Percentiles rank a stretch among this genome's conserved stretches.
Evolutionary conservation across 2,797 vertebrate species (phyloP).

Genomic region (Poeciliopsis infans): DNA sequence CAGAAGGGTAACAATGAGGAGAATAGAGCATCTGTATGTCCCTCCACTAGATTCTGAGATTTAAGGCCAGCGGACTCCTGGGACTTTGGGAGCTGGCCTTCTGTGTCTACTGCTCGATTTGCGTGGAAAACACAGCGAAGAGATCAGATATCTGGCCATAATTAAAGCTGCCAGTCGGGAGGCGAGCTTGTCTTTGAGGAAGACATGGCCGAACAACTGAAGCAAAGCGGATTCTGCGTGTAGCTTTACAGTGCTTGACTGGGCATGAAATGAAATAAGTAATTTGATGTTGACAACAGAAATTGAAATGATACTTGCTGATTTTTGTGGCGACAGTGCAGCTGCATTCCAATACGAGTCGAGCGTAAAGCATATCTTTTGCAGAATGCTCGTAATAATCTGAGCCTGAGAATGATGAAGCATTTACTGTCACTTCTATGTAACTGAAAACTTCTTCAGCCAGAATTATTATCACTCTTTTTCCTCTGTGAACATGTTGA

Average conservation of each 20-base stretch:
- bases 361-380: conserved; percentile 12
- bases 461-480: neutral
- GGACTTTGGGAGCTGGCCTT: conserved; percentile 47
- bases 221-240: conserved; percentile 92
- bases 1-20: conserved; percentile 48
- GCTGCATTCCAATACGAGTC: conserved; percentile 19
- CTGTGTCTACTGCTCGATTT: conserved; percentile 59
- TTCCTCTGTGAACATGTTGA: neutral
- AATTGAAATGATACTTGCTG: conserved; percentile 97
- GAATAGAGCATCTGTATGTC: conserved; percentile 36
- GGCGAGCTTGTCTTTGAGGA: conserved; percentile 87
- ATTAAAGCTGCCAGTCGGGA: conserved; percentile 98
- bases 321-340: conserved; percentile 68
- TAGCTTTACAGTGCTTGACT: conserved; percentile 94
- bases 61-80: conserved; percentile 51
- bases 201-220: conserved; percentile 92
- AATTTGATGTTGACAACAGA: conserved; percentile 98
- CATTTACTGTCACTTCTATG: neutral
- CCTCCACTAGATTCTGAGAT: conserved; percentile 49
- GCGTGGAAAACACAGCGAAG: conserved; percentile 84
- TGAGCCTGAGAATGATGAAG: neutral
- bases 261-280: conserved; percentile 99
- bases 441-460: neutral
- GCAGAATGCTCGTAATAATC: conserved; percentile 9
- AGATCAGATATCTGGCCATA: conserved; percentile 93